Evolutionary conservation across 2,888 invertebrate genomes (phyloP).

Genomic region (Rhimphoctona megacephalus): DNA sequence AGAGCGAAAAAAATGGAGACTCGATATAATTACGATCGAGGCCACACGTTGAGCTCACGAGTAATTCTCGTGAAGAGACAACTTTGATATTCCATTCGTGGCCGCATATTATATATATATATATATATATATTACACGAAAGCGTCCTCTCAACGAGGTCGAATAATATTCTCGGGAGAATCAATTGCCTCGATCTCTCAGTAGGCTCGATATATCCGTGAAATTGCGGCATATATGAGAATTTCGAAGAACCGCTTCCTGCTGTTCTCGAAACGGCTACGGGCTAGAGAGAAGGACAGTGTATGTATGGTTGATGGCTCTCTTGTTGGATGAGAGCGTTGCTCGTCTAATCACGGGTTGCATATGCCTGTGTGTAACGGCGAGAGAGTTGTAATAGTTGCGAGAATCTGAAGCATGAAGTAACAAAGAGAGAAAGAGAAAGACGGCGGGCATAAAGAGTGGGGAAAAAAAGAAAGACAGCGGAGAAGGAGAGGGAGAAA

Average conservation of each 20-base stretch:
- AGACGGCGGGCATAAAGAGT: conserved; percentile 14
- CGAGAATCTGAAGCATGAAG: conserved; percentile 47
- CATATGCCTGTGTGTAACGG: conserved; percentile 51
- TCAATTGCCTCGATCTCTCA: conserved; percentile 62
- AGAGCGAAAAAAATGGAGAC: conserved; percentile 9
- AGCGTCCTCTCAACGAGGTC: conserved; percentile 32
- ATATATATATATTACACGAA: conserved; percentile 9
- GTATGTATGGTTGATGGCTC: conserved; percentile 29
- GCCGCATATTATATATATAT: neutral
- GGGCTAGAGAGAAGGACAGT: conserved; percentile 26
- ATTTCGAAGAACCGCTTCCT: conserved; percentile 57
- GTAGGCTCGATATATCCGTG: conserved; percentile 31
- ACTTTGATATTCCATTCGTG: conserved; percentile 44
- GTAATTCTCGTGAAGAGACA: conserved; percentile 24
- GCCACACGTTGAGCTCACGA: conserved; percentile 34
- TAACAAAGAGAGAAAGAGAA: conserved; percentile 43
- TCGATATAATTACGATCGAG: conserved; percentile 44
- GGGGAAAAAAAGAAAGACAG: conserved; percentile 1
- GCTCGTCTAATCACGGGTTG: conserved; percentile 75
- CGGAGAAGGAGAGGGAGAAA: conserved; percentile 19
- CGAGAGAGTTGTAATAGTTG: conserved; percentile 69
- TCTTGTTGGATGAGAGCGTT: conserved; percentile 66
- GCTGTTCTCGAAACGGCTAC: conserved; percentile 57
- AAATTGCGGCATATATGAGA: conserved; percentile 57
- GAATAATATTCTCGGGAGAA: conserved; percentile 56